Evolutionary conservation across 2,113 vertebrate genomes (phyloP), one percentile per base, ranked within the genome.

Genomic region (Prionailurus viverrinus): DNA sequence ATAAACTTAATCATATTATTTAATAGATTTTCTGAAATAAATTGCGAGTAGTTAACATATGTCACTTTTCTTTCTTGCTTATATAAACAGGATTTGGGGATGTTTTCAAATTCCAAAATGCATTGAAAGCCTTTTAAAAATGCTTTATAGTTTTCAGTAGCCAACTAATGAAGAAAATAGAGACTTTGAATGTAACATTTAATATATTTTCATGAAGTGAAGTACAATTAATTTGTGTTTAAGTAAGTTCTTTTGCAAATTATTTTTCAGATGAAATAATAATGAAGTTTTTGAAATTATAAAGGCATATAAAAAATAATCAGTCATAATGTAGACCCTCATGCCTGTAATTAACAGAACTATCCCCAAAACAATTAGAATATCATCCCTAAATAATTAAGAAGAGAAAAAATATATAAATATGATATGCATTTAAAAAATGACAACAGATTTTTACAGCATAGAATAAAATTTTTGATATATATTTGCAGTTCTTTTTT

Each of bases 241-340:
- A 97, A 94, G 39, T 95, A 69, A 90, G 90, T 84, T 79, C 39
- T 96, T 81, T 68, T 16, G 80, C 94, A 98, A 98, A 96, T 88
- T 33, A 16, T 79, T 97, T 98, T 86, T 92, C 21, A 95, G 85
- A 79, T 68, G 83, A 94, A 96, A 2, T 87, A 13, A 48, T 96
- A 97, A 66, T 36, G 96, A 73, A 84, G 73, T 88, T 95, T 93
- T 66, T 90, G 25, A 95, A 84, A 86, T 91, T 78, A 89, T 86
- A 73, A 95, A 95, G 31, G 92, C 29, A 78, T 41, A 39, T 55
- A 95, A 81, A 74, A 89, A 97, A 92, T 0, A 66, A 61, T 83
- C 8, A 55, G 13, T 84, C 33, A 82, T 97, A 21, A 48, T 93
- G 55, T 82, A 93, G 95, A 91, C 88, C 63, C 7, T 94, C 66